Evolutionary conservation across 2,888 invertebrate species (phyloP), one percentile per base, ranked within the genome.

Genomic region (Agrotis segetum): DNA sequence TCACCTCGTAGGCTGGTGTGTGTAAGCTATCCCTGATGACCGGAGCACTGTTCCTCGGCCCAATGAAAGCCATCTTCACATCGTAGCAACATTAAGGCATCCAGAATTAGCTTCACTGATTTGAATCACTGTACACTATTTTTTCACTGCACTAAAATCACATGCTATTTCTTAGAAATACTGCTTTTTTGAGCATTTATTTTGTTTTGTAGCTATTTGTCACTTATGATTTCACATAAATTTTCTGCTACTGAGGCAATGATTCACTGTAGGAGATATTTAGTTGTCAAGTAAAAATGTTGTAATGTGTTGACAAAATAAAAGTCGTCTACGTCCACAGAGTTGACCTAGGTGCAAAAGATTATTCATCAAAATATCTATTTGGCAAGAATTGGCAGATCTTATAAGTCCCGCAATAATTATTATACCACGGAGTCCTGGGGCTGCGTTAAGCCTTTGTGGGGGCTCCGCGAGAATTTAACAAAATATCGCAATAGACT

Each of bases 1-100:
- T 94, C 92, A 97, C 97, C 96, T 97, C 97, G 87, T 97, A 97
- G 56, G 97, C 97, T 85, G 97, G 97, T 84, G 97, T 94, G 86
- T 97, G 96, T 84, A 97, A 96, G 91, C 97, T 97, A 92, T 97
- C 97, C 92, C 96, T 96, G 89, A 97, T 97, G 87, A 97, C 92
- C 62, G 97, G 97, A 83, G 96, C 96, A 83, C 97, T 97, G 92
- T 97, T 97, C 94, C 97, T 97, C 87, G 97, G 97, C 87, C 96
- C 96, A 77, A 96, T 97, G 86, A 96, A 91, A 92, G 96, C 95
- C 95, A 95, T 96, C 76, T 91, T 95, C 85, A 90, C 96, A 95
- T 95, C 88, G 91, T 95, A 91, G 64, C 61, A 68, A 73, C 86
- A 77, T 87, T 73, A 77, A 88, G 79, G 85, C 83, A 88, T 50